Conservation (phyloP, 2,113 vertebrate genomes). For the Mixornis gularis region DNA sequence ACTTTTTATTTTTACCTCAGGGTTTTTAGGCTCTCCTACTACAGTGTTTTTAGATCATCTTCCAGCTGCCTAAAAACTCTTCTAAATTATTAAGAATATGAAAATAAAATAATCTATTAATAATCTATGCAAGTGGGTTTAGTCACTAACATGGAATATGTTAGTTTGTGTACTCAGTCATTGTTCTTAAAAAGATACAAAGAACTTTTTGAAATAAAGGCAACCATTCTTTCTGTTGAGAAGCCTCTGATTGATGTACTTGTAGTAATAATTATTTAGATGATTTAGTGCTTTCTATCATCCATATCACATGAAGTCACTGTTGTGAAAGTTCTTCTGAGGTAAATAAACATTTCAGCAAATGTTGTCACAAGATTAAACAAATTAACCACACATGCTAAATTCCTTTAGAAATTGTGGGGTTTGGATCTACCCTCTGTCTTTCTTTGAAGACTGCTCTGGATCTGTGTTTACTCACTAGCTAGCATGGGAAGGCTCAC, state of each 20-base stretch:
- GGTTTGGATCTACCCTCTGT: neutral
- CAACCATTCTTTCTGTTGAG: neutral
- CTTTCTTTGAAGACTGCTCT: neutral
- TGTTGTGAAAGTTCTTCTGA: neutral
- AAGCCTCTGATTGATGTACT: neutral
- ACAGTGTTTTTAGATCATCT: neutral
- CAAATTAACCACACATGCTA: neutral
- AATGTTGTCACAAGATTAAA: neutral
- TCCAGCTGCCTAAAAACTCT: neutral
- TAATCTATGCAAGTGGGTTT: neutral
- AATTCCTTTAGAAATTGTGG: neutral
- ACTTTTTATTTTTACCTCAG: neutral
- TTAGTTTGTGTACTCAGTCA: neutral
- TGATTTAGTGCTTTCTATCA: neutral
- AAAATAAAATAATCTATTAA: neutral
- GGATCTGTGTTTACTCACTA: neutral
- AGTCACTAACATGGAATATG: neutral
- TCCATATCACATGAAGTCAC: neutral
- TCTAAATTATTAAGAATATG: neutral
- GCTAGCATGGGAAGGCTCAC: neutral
- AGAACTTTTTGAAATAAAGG: neutral
- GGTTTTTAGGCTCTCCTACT: neutral
- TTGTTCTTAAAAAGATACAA: neutral
- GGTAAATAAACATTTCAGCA: neutral
- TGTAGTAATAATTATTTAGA: neutral